Evolutionary conservation across 2,797 vertebrate genomes (phyloP).

Genomic region (Macrochelys suwanniensis): DNA sequence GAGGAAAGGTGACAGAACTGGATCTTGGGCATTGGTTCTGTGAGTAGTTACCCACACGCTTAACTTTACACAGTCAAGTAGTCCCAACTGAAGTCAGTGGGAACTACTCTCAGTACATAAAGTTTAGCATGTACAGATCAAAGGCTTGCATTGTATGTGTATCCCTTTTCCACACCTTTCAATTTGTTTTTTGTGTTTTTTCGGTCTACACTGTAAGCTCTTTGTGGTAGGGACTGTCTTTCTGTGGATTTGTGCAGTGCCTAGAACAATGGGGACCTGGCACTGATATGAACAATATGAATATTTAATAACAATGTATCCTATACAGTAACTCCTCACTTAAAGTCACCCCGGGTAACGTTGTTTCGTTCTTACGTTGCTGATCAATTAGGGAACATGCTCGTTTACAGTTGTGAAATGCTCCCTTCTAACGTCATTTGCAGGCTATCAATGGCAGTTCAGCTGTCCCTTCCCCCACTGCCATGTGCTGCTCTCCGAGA

Average conservation of each 20-base stretch:
- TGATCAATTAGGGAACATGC: no score
- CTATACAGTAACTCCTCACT: not conserved
- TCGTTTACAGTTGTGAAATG: no score
- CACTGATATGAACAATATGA: not conserved
- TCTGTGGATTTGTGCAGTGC: not conserved
- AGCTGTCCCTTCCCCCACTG: no score
- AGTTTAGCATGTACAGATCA: not conserved
- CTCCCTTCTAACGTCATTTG: no score
- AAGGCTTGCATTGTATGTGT: fast-evolving
- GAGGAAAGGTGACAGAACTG: not conserved
- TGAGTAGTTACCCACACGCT: fast-evolving
- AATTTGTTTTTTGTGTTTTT: no score
- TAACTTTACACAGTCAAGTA: not conserved
- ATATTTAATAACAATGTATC: not conserved
- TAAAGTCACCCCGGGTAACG: no score
- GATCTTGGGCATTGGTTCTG: not conserved
- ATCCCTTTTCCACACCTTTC: not conserved
- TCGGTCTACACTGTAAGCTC: not conserved
- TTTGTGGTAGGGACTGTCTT: not conserved
- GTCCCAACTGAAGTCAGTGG: not conserved
- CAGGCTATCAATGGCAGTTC: no score
- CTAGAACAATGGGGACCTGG: fast-evolving
- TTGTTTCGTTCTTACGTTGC: no score
- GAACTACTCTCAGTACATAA: not conserved
- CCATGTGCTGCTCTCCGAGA: no score